phyloP scores from a whole-genome alignment of 2,113 vertebrate genomes.

The Rhabdornis inornatus region DNA sequence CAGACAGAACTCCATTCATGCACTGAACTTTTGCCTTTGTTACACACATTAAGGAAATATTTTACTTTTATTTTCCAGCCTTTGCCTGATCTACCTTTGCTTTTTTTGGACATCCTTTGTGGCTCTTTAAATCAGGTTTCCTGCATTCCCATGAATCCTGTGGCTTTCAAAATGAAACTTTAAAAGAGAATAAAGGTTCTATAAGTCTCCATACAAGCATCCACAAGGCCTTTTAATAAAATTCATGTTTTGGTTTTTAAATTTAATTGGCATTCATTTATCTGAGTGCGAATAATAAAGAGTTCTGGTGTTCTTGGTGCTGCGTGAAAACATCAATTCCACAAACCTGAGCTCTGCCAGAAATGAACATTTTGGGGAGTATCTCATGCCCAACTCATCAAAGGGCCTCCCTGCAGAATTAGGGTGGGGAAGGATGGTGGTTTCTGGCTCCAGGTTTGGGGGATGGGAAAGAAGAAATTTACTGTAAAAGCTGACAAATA shows the following conservation, averaged over 20 bases:
- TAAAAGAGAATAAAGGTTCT: not conserved
- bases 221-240: not conserved
- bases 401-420: not conserved
- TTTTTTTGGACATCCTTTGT: not conserved
- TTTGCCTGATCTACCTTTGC: not conserved
- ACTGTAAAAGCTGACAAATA: constrained; percentile 66
- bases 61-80: not conserved
- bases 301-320: not conserved
- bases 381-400: not conserved
- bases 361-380: not conserved
- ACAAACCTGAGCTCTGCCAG: not conserved
- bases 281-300: not conserved
- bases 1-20: not conserved
- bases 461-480: constrained; percentile 34
- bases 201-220: not conserved
- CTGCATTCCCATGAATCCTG: not conserved
- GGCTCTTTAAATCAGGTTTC: not conserved
- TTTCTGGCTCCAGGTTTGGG: constrained; percentile 49
- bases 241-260: not conserved
- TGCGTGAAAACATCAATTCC: not conserved
- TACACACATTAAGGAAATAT: not conserved
- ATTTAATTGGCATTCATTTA: not conserved
- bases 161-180: not conserved
- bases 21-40: not conserved
- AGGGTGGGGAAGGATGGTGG: constrained; percentile 41